These are phyloP conservation scores for Microdon myrmicae DNA, from an alignment of 2,888 invertebrate species.

Conservation along the genomic window DNA sequence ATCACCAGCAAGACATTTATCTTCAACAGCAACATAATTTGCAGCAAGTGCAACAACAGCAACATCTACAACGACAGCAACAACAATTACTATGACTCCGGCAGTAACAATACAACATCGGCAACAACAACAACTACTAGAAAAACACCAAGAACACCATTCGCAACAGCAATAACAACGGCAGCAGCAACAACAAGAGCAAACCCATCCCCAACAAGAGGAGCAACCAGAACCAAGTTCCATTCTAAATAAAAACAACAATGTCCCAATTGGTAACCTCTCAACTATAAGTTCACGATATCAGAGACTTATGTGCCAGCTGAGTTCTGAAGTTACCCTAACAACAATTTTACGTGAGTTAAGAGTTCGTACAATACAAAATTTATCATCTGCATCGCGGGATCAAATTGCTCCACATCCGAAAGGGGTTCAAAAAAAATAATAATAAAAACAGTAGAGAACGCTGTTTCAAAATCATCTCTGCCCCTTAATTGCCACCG, in stretches of 20 bases:
- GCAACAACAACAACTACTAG: slow-evolving; percentile 6
- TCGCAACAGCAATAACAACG: too few species aligned
- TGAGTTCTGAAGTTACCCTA: slow-evolving; percentile 51
- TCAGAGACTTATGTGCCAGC: slow-evolving; percentile 34
- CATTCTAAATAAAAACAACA: too few species aligned
- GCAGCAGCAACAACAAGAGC: too few species aligned
- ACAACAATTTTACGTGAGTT: slow-evolving; percentile 51
- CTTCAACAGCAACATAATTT: too few species aligned
- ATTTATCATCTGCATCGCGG: slow-evolving; percentile 13
- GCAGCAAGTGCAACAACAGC: too few species aligned
- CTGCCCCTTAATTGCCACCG: slow-evolving; percentile 36
- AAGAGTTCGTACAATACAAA: slow-evolving; percentile 1
- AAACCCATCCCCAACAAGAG: too few species aligned
- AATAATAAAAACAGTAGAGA: too few species aligned
- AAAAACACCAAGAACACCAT: slow-evolving; percentile 15
- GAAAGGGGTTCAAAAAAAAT: slow-evolving; percentile 9
- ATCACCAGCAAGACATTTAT: too few species aligned
- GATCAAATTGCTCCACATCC: slow-evolving; percentile 32
- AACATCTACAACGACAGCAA: too few species aligned
- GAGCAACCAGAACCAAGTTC: too few species aligned
- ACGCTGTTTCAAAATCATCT: neutral
- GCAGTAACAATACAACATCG: slow-evolving; percentile 2
- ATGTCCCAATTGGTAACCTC: too few species aligned
- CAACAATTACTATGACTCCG: slow-evolving; percentile 1
- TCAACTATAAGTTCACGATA: too few species aligned